Evolutionary conservation across 2,113 vertebrate genomes (phyloP).

Genomic region (Ondatra zibethicus): DNA sequence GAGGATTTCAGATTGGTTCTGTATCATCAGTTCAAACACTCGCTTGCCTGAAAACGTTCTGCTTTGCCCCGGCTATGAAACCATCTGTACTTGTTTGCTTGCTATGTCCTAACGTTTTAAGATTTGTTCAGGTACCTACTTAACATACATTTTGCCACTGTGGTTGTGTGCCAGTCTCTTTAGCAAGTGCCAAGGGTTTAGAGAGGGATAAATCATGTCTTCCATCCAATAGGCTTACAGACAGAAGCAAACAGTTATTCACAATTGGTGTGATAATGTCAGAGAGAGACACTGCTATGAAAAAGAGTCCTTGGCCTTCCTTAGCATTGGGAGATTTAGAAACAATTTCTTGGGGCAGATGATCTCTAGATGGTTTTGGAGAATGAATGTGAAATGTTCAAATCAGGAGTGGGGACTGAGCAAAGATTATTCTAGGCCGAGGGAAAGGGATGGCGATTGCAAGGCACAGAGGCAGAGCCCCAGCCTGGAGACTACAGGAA

Average conservation of each 20-base stretch:
- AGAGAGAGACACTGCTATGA: neutral
- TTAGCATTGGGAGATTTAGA: neutral
- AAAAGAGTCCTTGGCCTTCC: neutral
- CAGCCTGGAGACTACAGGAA: neutral
- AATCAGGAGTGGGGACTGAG: neutral
- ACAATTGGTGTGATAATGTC: neutral
- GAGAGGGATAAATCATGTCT: neutral
- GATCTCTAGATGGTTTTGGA: neutral
- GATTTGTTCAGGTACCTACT: neutral
- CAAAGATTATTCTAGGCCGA: neutral
- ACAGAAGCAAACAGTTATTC: neutral
- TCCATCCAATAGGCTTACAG: neutral
- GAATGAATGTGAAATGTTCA: neutral
- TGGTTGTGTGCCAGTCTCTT: neutral
- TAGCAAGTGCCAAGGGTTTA: neutral
- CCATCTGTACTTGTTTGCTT: neutral
- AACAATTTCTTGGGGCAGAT: neutral
- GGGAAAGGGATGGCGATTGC: neutral
- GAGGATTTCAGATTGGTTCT: neutral
- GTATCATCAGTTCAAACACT: neutral
- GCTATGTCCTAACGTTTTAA: neutral
- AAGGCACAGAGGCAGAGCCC: neutral
- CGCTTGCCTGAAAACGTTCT: neutral
- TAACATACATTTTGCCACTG: neutral
- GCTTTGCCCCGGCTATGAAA: neutral